phyloP scores from a whole-genome alignment of 30 jellyfish, hydroid and myxozoan genomes.

The Hydractinia symbiolongicarpus region DNA sequence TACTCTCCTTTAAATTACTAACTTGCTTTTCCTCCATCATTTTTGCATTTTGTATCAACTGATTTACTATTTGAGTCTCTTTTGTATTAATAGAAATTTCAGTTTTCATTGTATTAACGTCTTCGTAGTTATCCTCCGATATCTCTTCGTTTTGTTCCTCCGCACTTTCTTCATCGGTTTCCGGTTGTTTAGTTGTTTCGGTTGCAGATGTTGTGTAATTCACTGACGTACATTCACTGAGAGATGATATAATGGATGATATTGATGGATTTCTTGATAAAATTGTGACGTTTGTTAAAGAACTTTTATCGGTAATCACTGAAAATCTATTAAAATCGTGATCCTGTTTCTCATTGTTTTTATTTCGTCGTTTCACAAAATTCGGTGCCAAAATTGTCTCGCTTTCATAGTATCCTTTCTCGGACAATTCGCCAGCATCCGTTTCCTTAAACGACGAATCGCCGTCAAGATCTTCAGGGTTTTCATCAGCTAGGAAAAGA shows the following conservation, averaged over 20 bases:
- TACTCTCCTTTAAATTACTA: neutral
- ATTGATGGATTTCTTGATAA: neutral
- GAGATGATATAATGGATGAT: neutral
- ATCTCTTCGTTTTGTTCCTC: neutral
- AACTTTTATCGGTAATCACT: neutral
- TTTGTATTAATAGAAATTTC: neutral
- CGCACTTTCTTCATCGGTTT: constrained; percentile 1
- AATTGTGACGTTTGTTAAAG: constrained; percentile 22
- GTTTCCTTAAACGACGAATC: too few relatives aligned
- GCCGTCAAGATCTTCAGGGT: too few relatives aligned
- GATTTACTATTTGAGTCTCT: neutral
- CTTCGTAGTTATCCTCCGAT: neutral
- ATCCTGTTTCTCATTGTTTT: neutral
- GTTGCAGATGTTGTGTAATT: constrained; percentile 1
- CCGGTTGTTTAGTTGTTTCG: neutral
- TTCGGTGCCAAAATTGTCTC: too few relatives aligned
- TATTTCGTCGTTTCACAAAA: neutral
- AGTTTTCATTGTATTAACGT: neutral
- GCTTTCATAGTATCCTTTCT: too few relatives aligned
- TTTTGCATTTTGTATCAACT: neutral
- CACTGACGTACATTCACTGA: neutral
- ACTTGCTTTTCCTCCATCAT: neutral
- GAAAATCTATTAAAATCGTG: constrained; percentile 12
- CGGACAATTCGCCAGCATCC: too few relatives aligned
- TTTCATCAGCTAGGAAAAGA: too few relatives aligned